phyloP scores from a whole-genome alignment of 2,113 vertebrate species.

The Anhinga rufa region DNA sequence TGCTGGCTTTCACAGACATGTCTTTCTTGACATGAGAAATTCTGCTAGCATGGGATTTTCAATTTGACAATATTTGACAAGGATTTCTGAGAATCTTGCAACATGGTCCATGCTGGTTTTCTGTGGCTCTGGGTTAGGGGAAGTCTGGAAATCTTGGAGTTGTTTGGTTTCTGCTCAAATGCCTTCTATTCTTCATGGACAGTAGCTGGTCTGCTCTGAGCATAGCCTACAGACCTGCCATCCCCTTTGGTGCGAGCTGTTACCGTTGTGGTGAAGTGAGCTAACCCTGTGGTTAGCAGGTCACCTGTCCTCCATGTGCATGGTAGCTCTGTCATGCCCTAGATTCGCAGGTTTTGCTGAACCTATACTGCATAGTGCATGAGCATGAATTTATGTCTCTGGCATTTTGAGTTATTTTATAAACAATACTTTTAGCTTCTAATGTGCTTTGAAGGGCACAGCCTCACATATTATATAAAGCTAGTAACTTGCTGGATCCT shows the following conservation, averaged over 20 bases:
- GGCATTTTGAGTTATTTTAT: not conserved
- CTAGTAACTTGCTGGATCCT: not conserved
- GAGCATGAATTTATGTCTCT: not conserved
- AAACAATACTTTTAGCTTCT: not conserved
- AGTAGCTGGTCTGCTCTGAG: not conserved
- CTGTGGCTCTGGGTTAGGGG: not conserved
- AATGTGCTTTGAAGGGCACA: not conserved
- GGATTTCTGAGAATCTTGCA: not conserved
- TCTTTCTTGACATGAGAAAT: not conserved
- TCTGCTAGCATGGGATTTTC: not conserved
- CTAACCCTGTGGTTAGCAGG: not conserved
- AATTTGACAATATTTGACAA: not conserved
- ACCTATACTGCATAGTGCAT: not conserved
- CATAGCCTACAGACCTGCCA: not conserved
- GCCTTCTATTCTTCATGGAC: rapidly evolving
- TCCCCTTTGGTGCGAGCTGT: rapidly evolving
- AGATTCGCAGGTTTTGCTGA: not conserved
- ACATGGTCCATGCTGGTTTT: rapidly evolving
- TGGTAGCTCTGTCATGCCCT: not conserved
- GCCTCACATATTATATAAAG: not conserved
- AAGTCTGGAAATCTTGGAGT: not conserved
- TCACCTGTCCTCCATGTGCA: not conserved
- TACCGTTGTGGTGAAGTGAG: not conserved
- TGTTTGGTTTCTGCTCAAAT: not conserved
- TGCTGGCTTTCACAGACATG: not conserved